Evolutionary conservation across 2,113 vertebrate genomes (phyloP), one percentile per base, ranked within the genome.

Genomic region (Oxyruncus cristatus): DNA sequence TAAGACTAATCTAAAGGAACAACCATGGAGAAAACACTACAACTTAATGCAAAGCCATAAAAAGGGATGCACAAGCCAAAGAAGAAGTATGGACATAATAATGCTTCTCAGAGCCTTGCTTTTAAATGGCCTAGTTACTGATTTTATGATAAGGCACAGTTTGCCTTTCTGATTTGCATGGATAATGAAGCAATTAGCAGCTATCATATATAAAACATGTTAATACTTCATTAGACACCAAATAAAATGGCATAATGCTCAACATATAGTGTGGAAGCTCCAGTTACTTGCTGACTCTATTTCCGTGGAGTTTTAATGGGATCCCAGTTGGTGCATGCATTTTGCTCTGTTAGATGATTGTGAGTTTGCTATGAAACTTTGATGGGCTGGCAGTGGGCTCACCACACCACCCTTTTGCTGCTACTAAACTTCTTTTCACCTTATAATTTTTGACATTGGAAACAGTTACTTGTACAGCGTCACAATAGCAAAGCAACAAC

Each of bases 131-230:
- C 96, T 97, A 96, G 94, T 98, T 98, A 97, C 97, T 79, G 93
- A 97, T 96, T 98, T 98, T 96, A 98, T 95, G 95, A 95, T 97
- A 98, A 98, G 97, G 97, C 94, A 96, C 97, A 97, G 96, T 98
- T 98, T 98, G 98, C 95, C 91, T 97, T 97, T 98, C 97, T 97
- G 98, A 98, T 98, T 97, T 98, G 98, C 98, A 98, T 97, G 97
- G 97, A 94, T 98, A 98, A 98, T 98, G 98, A 98, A 97, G 97
- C 97, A 98, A 98, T 98, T 98, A 98, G 96, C 96, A 96, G 84
- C 93, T 96, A 96, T 97, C 98, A 97, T 98, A 98, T 98, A 98
- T 97, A 98, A 98, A 98, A 97, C 97, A 97, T 98, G 97, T 94
- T 97, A 96, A 97, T 97, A 98, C 95, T 98, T 98, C 97, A 97